These are phyloP conservation scores for Lacerta agilis DNA, from an alignment of 2,797 vertebrate species.

Conservation along the genomic window DNA sequence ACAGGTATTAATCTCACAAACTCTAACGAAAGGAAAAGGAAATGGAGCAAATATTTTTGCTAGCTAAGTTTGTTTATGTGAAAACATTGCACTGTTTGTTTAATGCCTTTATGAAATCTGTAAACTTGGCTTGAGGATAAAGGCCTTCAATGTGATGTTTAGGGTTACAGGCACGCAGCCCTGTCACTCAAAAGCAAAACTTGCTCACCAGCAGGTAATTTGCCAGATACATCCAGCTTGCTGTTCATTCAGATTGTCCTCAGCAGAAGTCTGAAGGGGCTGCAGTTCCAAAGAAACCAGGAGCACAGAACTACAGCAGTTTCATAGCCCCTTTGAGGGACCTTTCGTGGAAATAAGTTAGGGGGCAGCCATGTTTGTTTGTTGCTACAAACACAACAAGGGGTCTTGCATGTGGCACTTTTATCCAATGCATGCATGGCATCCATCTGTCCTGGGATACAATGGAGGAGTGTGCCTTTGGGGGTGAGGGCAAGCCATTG, in stretches of 20 bases:
- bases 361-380: not conserved
- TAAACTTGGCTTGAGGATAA: constrained; percentile 85
- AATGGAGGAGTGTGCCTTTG: too few relatives aligned
- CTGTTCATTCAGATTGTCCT: not conserved
- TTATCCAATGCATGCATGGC: not conserved
- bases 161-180: constrained; percentile 45
- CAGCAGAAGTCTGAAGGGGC: not conserved
- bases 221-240: not conserved
- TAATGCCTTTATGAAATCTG: constrained; percentile 79
- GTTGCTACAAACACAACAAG: not conserved
- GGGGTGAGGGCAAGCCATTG: too few relatives aligned
- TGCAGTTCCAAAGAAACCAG: not conserved
- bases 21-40: constrained; percentile 63
- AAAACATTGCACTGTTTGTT: constrained; percentile 82
- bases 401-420: not conserved
- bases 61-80: constrained; percentile 83
- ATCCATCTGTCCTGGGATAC: too few relatives aligned
- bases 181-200: constrained; percentile 43
- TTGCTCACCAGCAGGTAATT: constrained; percentile 42
- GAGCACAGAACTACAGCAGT: not conserved
- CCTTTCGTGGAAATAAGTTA: not conserved
- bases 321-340: not conserved
- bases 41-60: constrained; percentile 82
- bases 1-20: constrained; percentile 72
- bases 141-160: constrained; percentile 60